These are phyloP conservation scores for Lanius collurio DNA, from an alignment of 2,113 vertebrate genomes.

Conservation along the genomic window DNA sequence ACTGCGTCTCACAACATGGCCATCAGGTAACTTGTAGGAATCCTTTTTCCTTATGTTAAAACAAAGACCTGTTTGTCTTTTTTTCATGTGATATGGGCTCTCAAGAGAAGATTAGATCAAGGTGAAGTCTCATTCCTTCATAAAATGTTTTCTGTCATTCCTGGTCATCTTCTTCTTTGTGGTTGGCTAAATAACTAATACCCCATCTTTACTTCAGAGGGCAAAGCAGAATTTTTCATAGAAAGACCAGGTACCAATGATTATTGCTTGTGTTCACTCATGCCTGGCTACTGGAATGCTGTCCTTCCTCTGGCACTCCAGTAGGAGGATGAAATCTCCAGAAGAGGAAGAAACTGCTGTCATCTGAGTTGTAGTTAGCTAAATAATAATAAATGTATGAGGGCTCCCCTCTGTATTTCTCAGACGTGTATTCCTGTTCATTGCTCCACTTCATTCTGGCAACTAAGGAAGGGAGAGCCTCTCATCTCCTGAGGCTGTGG, in stretches of 20 bases:
- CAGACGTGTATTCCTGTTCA: neutral
- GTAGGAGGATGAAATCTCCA: neutral
- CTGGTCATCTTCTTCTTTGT: neutral
- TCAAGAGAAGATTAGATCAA: neutral
- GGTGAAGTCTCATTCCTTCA: neutral
- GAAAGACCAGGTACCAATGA: neutral
- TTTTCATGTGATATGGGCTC: neutral
- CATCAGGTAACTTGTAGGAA: slow-evolving; percentile 83
- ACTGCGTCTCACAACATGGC: slow-evolving; percentile 94
- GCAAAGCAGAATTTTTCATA: neutral
- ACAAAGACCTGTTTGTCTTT: neutral
- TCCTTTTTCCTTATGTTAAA: neutral
- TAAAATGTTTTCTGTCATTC: neutral
- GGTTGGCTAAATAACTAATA: neutral
- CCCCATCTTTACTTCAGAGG: neutral
- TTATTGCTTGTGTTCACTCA: neutral
- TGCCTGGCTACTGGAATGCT: neutral
- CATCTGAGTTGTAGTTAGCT: neutral
- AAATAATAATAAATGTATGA: neutral
- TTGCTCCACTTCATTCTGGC: neutral
- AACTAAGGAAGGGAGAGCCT: neutral
- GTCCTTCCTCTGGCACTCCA: neutral
- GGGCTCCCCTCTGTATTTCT: neutral
- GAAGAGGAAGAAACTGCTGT: neutral
- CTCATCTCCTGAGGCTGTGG: neutral